A percentile compares a stretch with the other conserved stretches of the same genome.
These are phyloP conservation scores for Neosalanx taihuensis DNA, from an alignment of 2,797 vertebrate genomes.

Conservation along the genomic window DNA sequence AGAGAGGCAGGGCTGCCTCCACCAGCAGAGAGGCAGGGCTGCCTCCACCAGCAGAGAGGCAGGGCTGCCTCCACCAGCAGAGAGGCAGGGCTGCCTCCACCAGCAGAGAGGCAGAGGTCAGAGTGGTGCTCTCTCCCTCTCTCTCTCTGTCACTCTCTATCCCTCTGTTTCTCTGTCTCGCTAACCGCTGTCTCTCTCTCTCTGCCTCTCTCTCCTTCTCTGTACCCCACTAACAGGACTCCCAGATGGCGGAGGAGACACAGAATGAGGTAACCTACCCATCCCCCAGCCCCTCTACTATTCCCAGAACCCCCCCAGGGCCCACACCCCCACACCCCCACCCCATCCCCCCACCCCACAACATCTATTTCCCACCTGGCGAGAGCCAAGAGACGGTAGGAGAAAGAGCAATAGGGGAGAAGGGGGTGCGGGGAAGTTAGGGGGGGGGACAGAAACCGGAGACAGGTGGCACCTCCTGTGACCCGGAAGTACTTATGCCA, in stretches of 20 bases:
- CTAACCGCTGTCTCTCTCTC: neutral
- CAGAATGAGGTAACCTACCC: constrained; percentile 29
- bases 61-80: neutral
- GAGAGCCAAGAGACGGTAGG: too few species aligned
- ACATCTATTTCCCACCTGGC: constrained; percentile 54
- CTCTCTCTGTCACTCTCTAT: constrained; percentile 31
- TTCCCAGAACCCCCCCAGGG: constrained; percentile 16
- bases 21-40: too few species aligned
- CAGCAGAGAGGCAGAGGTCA: neutral
- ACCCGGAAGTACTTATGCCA: constrained; percentile 68
- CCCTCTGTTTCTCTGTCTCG: neutral
- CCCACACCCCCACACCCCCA: neutral
- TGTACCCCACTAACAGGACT: constrained; percentile 7
- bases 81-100: neutral
- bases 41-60: neutral
- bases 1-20: neutral
- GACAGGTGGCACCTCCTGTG: constrained; percentile 60
- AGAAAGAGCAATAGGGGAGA: neutral
- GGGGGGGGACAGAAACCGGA: constrained; percentile 40
- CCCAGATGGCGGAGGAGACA: constrained; percentile 22
- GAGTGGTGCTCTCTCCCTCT: constrained; percentile 29
- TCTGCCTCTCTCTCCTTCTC: neutral
- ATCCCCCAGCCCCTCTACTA: neutral
- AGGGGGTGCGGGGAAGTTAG: constrained; percentile 47
- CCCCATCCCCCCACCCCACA: neutral